A percentile compares a stretch with the other conserved stretches of the same genome.
Conservation (phyloP, 2,888 invertebrate genomes). For the Drosophila leonis region DNA sequence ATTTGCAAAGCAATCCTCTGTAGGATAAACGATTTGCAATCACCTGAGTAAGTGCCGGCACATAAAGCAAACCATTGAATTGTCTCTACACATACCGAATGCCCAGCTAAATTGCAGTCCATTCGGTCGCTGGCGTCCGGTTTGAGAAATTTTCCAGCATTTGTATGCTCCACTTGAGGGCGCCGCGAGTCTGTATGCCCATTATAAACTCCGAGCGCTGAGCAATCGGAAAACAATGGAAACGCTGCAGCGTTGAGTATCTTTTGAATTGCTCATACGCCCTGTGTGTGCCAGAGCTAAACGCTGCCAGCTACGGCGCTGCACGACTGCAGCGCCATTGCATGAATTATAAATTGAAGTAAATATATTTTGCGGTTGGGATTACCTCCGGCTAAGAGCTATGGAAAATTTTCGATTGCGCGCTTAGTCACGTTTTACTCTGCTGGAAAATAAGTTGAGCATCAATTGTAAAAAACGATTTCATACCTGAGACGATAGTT, state of each 20-base stretch:
- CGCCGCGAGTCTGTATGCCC: slow-evolving; percentile 39
- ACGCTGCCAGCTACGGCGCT: slow-evolving; percentile 13
- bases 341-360: slow-evolving; percentile 64
- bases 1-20: slow-evolving; percentile 31
- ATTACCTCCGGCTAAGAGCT: slow-evolving; percentile 39
- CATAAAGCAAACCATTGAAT: slow-evolving; percentile 47
- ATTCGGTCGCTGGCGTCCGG: slow-evolving; percentile 38
- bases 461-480: slow-evolving; percentile 19
- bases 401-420: slow-evolving; percentile 44
- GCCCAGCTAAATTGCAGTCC: slow-evolving; percentile 42
- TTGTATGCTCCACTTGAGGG: slow-evolving; percentile 54
- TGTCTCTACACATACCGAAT: slow-evolving; percentile 51
- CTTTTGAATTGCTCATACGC: slow-evolving; percentile 45
- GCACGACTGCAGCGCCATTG: slow-evolving; percentile 9
- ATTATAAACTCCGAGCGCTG: slow-evolving; percentile 43
- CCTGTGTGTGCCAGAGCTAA: slow-evolving; percentile 22
- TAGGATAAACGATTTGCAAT: slow-evolving; percentile 56
- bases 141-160: slow-evolving; percentile 51
- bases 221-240: slow-evolving; percentile 45
- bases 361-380: slow-evolving; percentile 60
- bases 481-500: neutral
- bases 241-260: slow-evolving; percentile 32
- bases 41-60: slow-evolving; percentile 48
- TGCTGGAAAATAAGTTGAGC: neutral
- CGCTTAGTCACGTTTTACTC: slow-evolving; percentile 54